phyloP scores from a whole-genome alignment of 2,113 vertebrate species.

The Chamaetylas fuelleborni region DNA sequence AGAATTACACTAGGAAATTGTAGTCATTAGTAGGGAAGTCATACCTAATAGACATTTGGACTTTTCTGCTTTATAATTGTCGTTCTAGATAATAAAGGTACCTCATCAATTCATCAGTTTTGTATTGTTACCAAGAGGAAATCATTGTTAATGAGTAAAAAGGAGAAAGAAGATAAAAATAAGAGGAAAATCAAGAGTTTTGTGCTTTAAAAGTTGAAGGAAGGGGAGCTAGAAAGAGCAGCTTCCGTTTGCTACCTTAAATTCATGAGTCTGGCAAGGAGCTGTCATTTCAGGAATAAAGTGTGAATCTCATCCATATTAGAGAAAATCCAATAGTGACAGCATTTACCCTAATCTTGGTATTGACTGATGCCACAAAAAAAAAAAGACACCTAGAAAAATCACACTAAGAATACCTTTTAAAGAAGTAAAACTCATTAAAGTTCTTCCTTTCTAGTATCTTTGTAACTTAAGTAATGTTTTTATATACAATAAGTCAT shows the following conservation, averaged over 20 bases:
- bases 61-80: background rate
- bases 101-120: background rate
- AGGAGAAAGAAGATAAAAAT: background rate
- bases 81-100: background rate
- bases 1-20: slow-evolving; percentile 4
- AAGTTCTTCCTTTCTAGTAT: background rate
- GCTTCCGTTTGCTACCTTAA: background rate
- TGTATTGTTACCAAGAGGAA: background rate
- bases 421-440: background rate
- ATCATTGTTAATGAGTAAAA: background rate
- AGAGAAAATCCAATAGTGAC: background rate
- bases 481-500: background rate
- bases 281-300: background rate
- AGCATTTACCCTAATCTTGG: background rate
- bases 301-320: background rate
- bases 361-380: background rate
- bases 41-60: background rate
- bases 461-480: background rate
- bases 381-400: background rate
- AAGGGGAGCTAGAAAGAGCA: background rate
- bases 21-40: background rate
- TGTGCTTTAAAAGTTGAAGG: background rate
- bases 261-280: background rate
- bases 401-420: background rate
- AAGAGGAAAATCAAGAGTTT: accelerated